Evolutionary conservation across 2,888 invertebrate genomes (phyloP), one percentile per base, ranked within the genome.

Genomic region (Terebella lapidaria): DNA sequence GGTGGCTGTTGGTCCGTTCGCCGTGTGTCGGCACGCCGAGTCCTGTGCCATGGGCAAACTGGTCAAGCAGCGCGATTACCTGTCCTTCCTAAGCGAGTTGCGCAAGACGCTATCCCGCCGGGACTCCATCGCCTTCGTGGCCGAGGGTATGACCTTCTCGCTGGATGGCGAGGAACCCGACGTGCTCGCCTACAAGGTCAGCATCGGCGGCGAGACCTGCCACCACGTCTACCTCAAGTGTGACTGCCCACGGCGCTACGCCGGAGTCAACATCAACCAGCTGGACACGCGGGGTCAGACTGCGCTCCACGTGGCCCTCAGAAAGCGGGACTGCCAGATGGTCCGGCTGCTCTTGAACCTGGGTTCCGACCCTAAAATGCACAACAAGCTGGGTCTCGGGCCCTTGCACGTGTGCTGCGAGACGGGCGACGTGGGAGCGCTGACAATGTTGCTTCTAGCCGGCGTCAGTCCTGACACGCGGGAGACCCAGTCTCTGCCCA

Each of bases 241-340:
- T 49, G 18, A 49, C 18, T 49, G 49, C 22, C 24, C 49, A 10
- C n/a, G 49, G 10, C 15, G n/a, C 18, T 49, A 49, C 49, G 49
- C 24, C n/a, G 49, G 24, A 5, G 49, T 49, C n/a, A 22, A 49
- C 49, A 22, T 49, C 49, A 49, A 49, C 49, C 49, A 49, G 49
- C 49, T 49, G 49, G 49, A 49, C 49, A n/a, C n/a, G 18, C 10
- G 49, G 10, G 49, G 49, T n/a, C 49, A 49, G 49, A 49, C 18
- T 10, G 49, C 49, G 18, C 49, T 49, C 5, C 49, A 49, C 49
- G 49, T 49, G 18, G 49, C 49, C 49, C 15, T 49, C 15, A 15
- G 49, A 10, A 49, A 49, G 49, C 15, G 49, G 49, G 24, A 49
- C 24, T 22, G 24, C 24, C 49, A 22, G 18, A 10, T 49, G 49